Base-by-base conservation (phyloP, 2,113 vertebrate species). In the Litocranius walleri region DNA sequence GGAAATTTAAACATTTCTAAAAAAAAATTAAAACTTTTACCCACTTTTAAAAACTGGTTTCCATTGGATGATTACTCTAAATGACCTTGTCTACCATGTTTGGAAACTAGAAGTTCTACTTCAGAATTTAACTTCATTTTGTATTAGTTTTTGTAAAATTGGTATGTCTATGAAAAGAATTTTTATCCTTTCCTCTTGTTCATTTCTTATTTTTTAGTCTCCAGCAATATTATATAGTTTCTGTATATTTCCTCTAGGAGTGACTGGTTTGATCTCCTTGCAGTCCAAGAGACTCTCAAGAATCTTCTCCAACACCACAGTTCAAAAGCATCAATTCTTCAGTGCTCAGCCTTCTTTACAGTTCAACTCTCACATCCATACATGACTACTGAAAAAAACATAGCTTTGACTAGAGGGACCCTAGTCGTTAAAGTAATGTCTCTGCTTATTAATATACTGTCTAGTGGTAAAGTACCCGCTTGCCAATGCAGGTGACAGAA, bases 321-420 rank as follows among this genome's bases (percentile, higher is more conserved):
- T 40, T 71, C 19, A 71, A 71, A 71, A 40, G 1, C 67, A 71
- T 40, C n/a, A 36, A 12, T 71, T 3, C 19, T 71, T 40, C n/a
- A 36, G 67, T 5, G 17, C 10, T 71, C n/a, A 40, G 67, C 10
- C n/a, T 71, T 71, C 67, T 71, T 71, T 71, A 40, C 40, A 6
- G 5, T 71, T 5, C 67, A 40, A 23, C 67, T 71, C 19, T 71
- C 67, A 71, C 67, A 71, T 71, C 67, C 67, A 71, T 40, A 71
- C n/a, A 71, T 71, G n/a, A 40, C 67, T 23, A 40, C 67, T 71
- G n/a, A 23, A 71, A 40, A 23, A 71, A 71, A 11, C n/a, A 36
- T 36, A 71, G n/a, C 10, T 40, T 40, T 71, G n/a, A 3, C 10
- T 40, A 40, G n/a, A 40, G 0, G 1, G 19, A 23, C n/a, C 5